Percentiles rank a stretch among this genome's conserved stretches.
These are phyloP conservation scores for Hirtodrosophila confusa DNA, from an alignment of 2,888 invertebrate species.

Conservation along the genomic window DNA sequence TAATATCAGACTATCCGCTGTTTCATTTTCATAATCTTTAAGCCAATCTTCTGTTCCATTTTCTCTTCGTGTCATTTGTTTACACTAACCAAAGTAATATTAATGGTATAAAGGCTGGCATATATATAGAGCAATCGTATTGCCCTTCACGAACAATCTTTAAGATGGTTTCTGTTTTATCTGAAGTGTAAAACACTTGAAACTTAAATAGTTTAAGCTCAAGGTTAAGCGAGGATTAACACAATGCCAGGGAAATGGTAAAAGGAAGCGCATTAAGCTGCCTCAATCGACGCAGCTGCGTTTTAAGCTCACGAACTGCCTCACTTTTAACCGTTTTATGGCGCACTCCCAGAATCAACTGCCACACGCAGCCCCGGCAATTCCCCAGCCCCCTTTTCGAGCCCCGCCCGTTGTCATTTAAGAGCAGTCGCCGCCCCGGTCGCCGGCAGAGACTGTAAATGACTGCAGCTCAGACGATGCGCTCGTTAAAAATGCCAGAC, in stretches of 20 bases:
- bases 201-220: slow-evolving; percentile 29
- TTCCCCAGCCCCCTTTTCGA: slow-evolving; percentile 30
- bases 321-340: slow-evolving; percentile 59
- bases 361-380: slow-evolving; percentile 49
- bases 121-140: too few species aligned
- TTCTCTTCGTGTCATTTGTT: too few species aligned
- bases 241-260: slow-evolving; percentile 10
- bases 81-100: too few species aligned
- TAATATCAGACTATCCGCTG: too few species aligned
- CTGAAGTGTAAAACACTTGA: slow-evolving; percentile 18
- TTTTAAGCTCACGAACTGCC: slow-evolving; percentile 48
- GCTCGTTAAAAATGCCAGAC: slow-evolving; percentile 63
- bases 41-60: too few species aligned
- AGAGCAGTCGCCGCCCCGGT: slow-evolving; percentile 39
- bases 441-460: slow-evolving; percentile 53
- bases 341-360: slow-evolving; percentile 28
- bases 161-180: slow-evolving; percentile 11
- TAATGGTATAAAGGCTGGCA: too few species aligned
- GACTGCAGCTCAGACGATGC: slow-evolving; percentile 56
- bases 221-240: slow-evolving; percentile 57
- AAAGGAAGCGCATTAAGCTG: slow-evolving; percentile 24
- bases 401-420: slow-evolving; percentile 53
- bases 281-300: slow-evolving; percentile 38
- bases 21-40: too few species aligned
- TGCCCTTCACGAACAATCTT: too few species aligned